Conservation (phyloP, 2,888 invertebrate genomes). For the Bellardia bayeri region DNA sequence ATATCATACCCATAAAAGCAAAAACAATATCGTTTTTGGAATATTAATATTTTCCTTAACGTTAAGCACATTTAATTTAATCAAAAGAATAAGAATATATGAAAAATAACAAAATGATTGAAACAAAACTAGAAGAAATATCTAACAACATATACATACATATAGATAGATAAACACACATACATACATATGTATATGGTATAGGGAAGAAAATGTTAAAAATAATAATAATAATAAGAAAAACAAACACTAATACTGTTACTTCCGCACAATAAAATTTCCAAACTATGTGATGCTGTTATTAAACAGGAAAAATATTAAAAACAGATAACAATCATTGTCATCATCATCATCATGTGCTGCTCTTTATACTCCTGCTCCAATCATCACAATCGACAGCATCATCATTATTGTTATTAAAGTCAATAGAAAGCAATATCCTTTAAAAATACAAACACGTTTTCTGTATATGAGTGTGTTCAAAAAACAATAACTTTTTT, state of each 20-base stretch:
- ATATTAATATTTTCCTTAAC: constrained; percentile 50
- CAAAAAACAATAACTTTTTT: constrained; percentile 6
- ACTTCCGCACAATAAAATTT: constrained; percentile 62
- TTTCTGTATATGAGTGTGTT: not conserved
- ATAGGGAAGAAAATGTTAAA: constrained; percentile 10
- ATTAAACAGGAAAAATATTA: constrained; percentile 27
- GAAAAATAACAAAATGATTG: constrained; percentile 23
- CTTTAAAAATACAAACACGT: constrained; percentile 22
- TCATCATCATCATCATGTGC: constrained; percentile 3
- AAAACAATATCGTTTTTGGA: constrained; percentile 20
- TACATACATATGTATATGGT: too few relatives aligned
- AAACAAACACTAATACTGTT: constrained; percentile 57
- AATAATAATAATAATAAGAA: constrained; percentile 24
- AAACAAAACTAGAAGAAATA: constrained; percentile 12
- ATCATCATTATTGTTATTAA: constrained; percentile 3
- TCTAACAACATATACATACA: not conserved
- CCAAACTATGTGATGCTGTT: constrained; percentile 31
- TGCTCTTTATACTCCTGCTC: not conserved
- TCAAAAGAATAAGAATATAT: constrained; percentile 28
- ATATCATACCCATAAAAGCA: not conserved
- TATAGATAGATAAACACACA: not conserved
- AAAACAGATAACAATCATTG: constrained; percentile 58
- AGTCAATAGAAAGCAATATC: constrained; percentile 50
- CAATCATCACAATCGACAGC: not conserved
- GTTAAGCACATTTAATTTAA: constrained; percentile 63